These are phyloP conservation scores for Bos taurus DNA, from an alignment of 2,113 vertebrate species.

Conservation along the genomic window DNA sequence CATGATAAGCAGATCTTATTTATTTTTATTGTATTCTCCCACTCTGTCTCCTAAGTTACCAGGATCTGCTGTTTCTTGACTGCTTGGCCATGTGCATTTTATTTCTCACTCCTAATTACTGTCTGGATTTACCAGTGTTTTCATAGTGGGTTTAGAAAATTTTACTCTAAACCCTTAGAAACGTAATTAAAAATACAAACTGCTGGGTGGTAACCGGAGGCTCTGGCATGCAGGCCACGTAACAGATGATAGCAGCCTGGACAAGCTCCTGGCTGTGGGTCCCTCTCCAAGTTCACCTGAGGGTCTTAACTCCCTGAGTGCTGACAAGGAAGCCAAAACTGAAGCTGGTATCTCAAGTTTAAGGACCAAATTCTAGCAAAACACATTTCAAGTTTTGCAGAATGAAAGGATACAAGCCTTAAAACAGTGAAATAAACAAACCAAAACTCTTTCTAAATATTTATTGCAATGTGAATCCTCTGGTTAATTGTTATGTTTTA, in stretches of 20 bases:
- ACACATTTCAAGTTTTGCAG: not conserved
- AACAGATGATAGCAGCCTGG: not conserved
- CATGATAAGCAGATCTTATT: not conserved
- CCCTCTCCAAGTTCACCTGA: not conserved
- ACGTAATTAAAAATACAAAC: slow-evolving; percentile 32
- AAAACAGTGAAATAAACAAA: not conserved
- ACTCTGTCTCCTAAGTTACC: not conserved
- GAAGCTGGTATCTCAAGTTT: not conserved
- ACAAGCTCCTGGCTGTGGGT: not conserved
- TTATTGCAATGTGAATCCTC: not conserved
- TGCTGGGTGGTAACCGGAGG: not conserved
- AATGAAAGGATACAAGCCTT: not conserved
- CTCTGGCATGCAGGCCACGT: not conserved
- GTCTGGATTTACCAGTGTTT: slow-evolving; percentile 3
- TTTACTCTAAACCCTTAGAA: slow-evolving; percentile 9
- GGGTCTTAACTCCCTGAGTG: not conserved
- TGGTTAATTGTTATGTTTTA: not conserved
- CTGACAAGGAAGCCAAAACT: not conserved
- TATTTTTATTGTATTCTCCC: not conserved
- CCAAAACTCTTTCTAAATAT: not conserved
- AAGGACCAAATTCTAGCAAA: not conserved
- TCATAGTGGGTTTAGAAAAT: not conserved
- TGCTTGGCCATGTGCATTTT: not conserved
- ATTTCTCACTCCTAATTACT: not conserved
- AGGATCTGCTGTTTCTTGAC: not conserved